These are phyloP conservation scores for Andrena dorsata DNA, from an alignment of 2,888 invertebrate genomes.

Conservation along the genomic window DNA sequence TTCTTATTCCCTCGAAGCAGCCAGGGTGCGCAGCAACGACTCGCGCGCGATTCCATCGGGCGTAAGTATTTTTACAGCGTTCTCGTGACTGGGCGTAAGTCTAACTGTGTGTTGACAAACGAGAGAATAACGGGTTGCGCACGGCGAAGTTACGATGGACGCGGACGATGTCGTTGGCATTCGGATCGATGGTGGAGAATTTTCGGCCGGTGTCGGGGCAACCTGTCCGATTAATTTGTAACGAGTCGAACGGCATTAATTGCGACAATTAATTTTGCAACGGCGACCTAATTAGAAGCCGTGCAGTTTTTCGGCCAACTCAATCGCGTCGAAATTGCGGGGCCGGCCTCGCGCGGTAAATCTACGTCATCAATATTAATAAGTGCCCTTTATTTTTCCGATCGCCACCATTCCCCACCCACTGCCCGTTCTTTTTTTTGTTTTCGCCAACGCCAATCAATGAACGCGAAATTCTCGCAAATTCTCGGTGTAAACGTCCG, in stretches of 20 bases:
- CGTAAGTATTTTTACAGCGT: not conserved
- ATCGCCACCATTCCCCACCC: not conserved
- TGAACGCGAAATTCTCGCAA: not conserved
- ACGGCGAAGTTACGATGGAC: not conserved
- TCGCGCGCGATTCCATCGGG: not conserved
- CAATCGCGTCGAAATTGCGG: constrained; percentile 15
- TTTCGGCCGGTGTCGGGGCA: not conserved
- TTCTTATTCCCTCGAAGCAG: not conserved
- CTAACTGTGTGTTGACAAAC: not conserved
- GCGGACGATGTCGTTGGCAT: no score
- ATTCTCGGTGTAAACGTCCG: not conserved
- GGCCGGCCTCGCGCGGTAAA: not conserved
- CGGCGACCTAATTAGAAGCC: constrained; percentile 23
- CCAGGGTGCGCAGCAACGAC: not conserved
- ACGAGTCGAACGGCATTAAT: constrained; percentile 45
- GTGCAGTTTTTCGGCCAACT: constrained; percentile 22
- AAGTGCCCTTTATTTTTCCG: constrained; percentile 37
- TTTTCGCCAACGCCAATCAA: not conserved
- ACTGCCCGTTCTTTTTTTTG: constrained; percentile 3
- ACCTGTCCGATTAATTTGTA: constrained; percentile 38
- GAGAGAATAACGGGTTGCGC: constrained; percentile 13
- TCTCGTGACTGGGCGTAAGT: not conserved
- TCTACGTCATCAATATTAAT: constrained; percentile 51
- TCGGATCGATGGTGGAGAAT: not conserved
- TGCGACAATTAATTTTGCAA: constrained; percentile 54